Evolutionary conservation across 2,797 vertebrate genomes (phyloP).

Genomic region (Takifugu rubripes): DNA sequence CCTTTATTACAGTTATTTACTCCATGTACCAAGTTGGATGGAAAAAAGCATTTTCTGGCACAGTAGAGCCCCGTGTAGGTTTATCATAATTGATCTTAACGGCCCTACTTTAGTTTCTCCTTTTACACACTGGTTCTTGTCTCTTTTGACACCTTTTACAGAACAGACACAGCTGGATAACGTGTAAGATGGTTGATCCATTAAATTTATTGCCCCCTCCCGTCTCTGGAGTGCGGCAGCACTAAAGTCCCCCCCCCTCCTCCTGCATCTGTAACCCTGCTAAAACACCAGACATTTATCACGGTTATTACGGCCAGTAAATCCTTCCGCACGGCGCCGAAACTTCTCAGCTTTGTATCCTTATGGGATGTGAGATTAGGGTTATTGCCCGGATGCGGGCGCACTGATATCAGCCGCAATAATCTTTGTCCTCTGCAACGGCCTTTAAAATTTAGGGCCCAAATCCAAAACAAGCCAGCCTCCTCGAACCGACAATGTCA

Average conservation of each 20-base stretch:
- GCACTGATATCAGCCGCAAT: constrained; percentile 53
- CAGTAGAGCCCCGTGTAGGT: too few species aligned
- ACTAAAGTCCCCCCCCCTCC: constrained; percentile 30
- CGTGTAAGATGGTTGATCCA: constrained; percentile 46
- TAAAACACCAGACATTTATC: constrained; percentile 68
- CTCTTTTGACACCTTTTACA: constrained; percentile 42
- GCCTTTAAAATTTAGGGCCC: constrained; percentile 36
- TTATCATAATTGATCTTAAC: too few species aligned
- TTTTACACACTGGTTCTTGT: constrained; percentile 2
- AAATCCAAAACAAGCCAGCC: constrained; percentile 11
- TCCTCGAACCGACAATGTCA: neutral
- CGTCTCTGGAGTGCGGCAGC: constrained; percentile 33
- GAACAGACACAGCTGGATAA: constrained; percentile 48
- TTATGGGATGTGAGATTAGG: constrained; percentile 56
- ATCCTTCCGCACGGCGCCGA: constrained; percentile 47
- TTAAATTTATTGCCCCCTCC: constrained; percentile 60
- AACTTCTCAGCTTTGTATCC: constrained; percentile 53
- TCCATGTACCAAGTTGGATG: too few species aligned
- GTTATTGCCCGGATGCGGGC: constrained; percentile 57
- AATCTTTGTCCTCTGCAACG: constrained; percentile 53
- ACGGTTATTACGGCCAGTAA: constrained; percentile 66
- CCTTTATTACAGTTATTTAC: constrained; percentile 15
- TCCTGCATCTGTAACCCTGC: constrained; percentile 42
- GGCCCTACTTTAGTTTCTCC: neutral
- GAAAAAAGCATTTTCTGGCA: too few species aligned